Conservation (phyloP, 2,888 invertebrate genomes). For the Strigamia crassipes region DNA sequence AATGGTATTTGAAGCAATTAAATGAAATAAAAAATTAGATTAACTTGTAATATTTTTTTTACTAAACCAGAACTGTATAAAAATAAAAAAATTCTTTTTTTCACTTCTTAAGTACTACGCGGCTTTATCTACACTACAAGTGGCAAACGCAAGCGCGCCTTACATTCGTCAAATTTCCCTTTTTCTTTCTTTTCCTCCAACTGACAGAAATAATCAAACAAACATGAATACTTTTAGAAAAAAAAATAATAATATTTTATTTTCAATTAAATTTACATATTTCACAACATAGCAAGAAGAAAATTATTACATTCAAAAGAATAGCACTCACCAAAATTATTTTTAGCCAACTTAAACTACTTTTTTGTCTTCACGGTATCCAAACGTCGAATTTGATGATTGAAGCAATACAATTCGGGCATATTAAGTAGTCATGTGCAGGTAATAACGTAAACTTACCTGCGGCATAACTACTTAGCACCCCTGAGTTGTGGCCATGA, state of each 20-base stretch:
- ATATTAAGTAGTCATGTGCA: conserved; percentile 46
- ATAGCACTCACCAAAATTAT: background rate
- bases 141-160: no score
- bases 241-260: no score
- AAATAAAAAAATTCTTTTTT: no score
- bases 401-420: conserved; percentile 26
- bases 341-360: background rate
- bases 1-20: background rate
- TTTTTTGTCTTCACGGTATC: background rate
- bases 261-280: no score
- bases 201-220: no score
- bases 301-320: background rate
- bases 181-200: no score
- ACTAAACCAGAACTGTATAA: no score
- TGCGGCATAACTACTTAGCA: conserved; percentile 49
- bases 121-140: no score
- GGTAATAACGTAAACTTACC: conserved; percentile 47
- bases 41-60: no score
- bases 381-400: background rate
- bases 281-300: background rate
- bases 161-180: no score
- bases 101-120: no score
- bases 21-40: background rate
- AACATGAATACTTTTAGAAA: no score
- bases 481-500: conserved; percentile 37